Conservation (phyloP, 1,140 invertebrate genomes). For the Microplitis mediator region DNA sequence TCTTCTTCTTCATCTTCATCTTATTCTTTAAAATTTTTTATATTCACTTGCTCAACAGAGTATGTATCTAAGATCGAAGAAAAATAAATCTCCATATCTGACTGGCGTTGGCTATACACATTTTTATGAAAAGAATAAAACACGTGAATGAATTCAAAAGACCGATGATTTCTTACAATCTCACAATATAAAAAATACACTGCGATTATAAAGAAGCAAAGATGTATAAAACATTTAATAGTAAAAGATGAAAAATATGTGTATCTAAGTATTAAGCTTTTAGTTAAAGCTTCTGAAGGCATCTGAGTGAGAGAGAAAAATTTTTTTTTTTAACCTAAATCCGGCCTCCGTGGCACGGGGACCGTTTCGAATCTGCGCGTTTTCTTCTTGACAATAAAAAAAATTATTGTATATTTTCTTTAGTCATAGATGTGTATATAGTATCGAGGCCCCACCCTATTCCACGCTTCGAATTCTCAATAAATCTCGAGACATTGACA, state of each 20-base stretch:
- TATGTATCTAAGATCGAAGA: background rate
- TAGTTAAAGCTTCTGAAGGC: no score
- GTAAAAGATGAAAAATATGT: no score
- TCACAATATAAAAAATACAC: conserved; percentile 19
- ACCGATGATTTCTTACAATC: conserved; percentile 38
- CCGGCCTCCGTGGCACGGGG: conserved; percentile 36
- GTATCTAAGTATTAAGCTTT: no score
- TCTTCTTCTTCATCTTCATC: conserved; percentile 1
- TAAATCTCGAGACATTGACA: background rate
- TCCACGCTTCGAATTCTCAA: conserved; percentile 3
- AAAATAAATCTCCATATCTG: conserved; percentile 52
- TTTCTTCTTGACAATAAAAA: conserved; percentile 22
- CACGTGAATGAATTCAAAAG: conserved; percentile 29
- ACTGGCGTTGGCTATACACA: conserved; percentile 36
- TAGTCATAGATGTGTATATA: background rate
- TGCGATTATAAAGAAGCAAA: no score
- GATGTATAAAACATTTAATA: no score
- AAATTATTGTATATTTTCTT: background rate
- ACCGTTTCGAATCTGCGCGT: conserved; percentile 46
- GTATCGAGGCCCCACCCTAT: background rate
- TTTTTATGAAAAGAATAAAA: conserved; percentile 34
- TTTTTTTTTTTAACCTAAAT: background rate
- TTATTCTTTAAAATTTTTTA: background rate
- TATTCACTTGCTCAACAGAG: background rate
- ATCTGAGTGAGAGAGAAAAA: no score